Percentiles rank a stretch among this genome's conserved stretches.
Evolutionary conservation across 2,888 invertebrate species (phyloP).

Genomic region (Zygaena filipendulae): DNA sequence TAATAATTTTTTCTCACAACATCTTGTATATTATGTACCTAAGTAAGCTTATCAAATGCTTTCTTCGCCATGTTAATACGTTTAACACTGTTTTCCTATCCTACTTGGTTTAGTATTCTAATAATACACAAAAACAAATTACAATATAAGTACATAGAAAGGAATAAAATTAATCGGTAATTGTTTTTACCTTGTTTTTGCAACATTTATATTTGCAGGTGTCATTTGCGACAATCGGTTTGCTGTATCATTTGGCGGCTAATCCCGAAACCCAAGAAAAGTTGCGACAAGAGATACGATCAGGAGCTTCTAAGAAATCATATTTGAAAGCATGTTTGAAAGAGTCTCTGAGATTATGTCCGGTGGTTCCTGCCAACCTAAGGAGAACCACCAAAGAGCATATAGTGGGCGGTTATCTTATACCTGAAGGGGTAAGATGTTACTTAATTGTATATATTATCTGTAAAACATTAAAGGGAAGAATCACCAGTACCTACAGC

Average conservation of each 20-base stretch:
- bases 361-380: constrained; percentile 42
- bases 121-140: too few relatives aligned
- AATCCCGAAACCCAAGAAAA: constrained; percentile 65
- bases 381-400: constrained; percentile 46
- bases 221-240: constrained; percentile 36
- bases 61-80: too few relatives aligned
- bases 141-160: too few relatives aligned
- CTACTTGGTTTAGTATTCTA: too few relatives aligned
- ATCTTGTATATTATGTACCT: too few relatives aligned
- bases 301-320: constrained; percentile 25
- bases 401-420: constrained; percentile 42
- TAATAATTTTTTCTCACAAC: too few relatives aligned
- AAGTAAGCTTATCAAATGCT: too few relatives aligned
- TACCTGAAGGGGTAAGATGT: constrained; percentile 48
- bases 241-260: constrained; percentile 64
- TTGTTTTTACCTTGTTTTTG: too few relatives aligned
- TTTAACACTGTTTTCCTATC: too few relatives aligned
- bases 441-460: neutral
- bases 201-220: constrained; percentile 33
- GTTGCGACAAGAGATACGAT: constrained; percentile 39
- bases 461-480: too few relatives aligned
- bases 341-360: constrained; percentile 63
- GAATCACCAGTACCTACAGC: too few relatives aligned
- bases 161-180: too few relatives aligned
- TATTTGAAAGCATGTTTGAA: constrained; percentile 74